These are phyloP conservation scores for Drosophila nasuta DNA, from an alignment of 1,140 invertebrate species.

Conservation along the genomic window DNA sequence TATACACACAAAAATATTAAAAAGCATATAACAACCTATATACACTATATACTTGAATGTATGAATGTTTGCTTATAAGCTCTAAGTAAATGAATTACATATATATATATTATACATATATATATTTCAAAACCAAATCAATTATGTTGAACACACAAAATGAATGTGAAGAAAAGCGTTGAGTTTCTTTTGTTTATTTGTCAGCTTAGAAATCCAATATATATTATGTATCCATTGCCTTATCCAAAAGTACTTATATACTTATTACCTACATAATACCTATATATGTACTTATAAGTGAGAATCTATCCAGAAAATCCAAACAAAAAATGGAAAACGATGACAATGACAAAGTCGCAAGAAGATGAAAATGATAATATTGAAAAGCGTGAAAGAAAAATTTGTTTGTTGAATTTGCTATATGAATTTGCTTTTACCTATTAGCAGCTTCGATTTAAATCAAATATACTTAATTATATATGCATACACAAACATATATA, in stretches of 20 bases:
- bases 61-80: slow-evolving; percentile 67
- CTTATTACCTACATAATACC: slow-evolving; percentile 37
- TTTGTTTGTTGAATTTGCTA: slow-evolving; percentile 78
- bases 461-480: slow-evolving; percentile 71
- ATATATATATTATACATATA: slow-evolving; percentile 41
- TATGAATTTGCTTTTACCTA: slow-evolving; percentile 74
- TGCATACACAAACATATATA: slow-evolving; percentile 43
- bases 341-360: slow-evolving; percentile 20
- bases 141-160: slow-evolving; percentile 17
- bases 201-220: slow-evolving; percentile 29
- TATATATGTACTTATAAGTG: slow-evolving; percentile 35
- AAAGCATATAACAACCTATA: slow-evolving; percentile 55
- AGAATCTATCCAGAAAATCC: slow-evolving; percentile 49
- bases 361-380: slow-evolving; percentile 8
- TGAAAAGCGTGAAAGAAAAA: slow-evolving; percentile 6
- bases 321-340: slow-evolving; percentile 22
- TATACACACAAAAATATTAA: slow-evolving; percentile 48
- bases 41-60: slow-evolving; percentile 73
- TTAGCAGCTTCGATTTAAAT: slow-evolving; percentile 83
- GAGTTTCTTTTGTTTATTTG: slow-evolving; percentile 42
- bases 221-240: slow-evolving; percentile 71
- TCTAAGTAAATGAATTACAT: slow-evolving; percentile 57
- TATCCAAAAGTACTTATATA: slow-evolving; percentile 69
- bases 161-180: slow-evolving; percentile 15
- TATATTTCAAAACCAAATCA: slow-evolving; percentile 37